Conservation (phyloP, 2,113 vertebrate genomes). For the Lycaon pictus region DNA sequence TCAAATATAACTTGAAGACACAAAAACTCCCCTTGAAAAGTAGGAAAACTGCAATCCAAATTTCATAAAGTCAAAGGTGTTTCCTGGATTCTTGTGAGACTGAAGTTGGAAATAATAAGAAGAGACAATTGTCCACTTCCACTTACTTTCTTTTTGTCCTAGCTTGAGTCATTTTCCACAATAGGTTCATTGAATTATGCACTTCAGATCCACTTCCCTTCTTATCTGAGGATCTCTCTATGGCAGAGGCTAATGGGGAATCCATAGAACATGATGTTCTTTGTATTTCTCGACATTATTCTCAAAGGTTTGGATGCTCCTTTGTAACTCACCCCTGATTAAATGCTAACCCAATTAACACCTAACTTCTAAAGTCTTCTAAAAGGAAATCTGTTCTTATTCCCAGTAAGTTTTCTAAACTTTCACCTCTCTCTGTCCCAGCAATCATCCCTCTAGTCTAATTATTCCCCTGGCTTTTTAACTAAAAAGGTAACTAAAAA, state of each 20-base stretch:
- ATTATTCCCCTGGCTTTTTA: not conserved
- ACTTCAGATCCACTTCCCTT: not conserved
- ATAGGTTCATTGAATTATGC: not conserved
- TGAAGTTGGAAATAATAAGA: not conserved
- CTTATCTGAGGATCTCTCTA: not conserved
- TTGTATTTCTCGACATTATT: not conserved
- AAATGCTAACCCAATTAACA: not conserved
- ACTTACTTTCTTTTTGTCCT: not conserved
- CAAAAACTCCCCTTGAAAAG: conserved; percentile 9
- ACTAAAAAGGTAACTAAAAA: not conserved
- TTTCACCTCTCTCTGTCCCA: not conserved
- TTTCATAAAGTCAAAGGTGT: not conserved
- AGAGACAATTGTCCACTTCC: not conserved
- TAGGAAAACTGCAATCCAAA: not conserved
- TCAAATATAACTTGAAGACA: conserved; percentile 26
- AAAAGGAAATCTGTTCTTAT: not conserved
- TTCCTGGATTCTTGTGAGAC: not conserved
- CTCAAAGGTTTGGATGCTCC: not conserved
- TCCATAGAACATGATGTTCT: not conserved
- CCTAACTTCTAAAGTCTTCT: not conserved
- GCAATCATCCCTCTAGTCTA: not conserved
- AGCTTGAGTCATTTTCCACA: not conserved
- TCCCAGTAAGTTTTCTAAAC: not conserved
- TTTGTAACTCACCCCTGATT: not conserved
- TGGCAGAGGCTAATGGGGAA: not conserved